These are phyloP conservation scores for Antrozous pallidus DNA, from an alignment of 2,797 vertebrate species.

Conservation along the genomic window DNA sequence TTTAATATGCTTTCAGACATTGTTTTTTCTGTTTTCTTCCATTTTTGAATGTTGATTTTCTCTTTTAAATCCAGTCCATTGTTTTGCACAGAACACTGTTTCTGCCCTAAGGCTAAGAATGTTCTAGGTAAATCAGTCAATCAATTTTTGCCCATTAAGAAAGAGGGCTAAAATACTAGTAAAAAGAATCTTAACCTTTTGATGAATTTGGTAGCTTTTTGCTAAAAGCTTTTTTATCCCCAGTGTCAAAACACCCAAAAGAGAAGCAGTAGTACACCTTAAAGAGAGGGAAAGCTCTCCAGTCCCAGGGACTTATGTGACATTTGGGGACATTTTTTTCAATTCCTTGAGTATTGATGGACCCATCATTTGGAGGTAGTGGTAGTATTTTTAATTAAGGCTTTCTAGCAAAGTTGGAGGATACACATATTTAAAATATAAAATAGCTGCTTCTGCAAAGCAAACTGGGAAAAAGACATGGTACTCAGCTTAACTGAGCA, in stretches of 20 bases:
- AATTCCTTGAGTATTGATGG: slow-evolving; percentile 66
- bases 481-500: background rate
- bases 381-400: slow-evolving; percentile 78
- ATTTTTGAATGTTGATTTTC: slow-evolving; percentile 69
- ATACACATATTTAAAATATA: background rate
- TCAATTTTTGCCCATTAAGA: slow-evolving; percentile 43
- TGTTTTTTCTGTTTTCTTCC: slow-evolving; percentile 55
- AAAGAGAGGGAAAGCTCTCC: slow-evolving; percentile 57
- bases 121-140: slow-evolving; percentile 73
- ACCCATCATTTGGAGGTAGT: slow-evolving; percentile 59
- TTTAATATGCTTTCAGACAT: slow-evolving; percentile 53
- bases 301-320: slow-evolving; percentile 52
- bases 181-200: slow-evolving; percentile 68
- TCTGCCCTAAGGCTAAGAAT: slow-evolving; percentile 64
- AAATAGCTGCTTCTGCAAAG: slow-evolving; percentile 46
- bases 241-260: slow-evolving; percentile 2
- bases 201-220: slow-evolving; percentile 58
- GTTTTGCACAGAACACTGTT: slow-evolving; percentile 54
- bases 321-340: slow-evolving; percentile 57
- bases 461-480: background rate
- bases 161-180: slow-evolving; percentile 36
- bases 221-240: slow-evolving; percentile 20
- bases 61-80: slow-evolving; percentile 60
- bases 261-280: slow-evolving; percentile 36
- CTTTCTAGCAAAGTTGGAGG: slow-evolving; percentile 70